A percentile compares a stretch with the other conserved stretches of the same genome.
Evolutionary conservation across 2,113 vertebrate genomes (phyloP).

Genomic region (Cyanoliseus patagonus): DNA sequence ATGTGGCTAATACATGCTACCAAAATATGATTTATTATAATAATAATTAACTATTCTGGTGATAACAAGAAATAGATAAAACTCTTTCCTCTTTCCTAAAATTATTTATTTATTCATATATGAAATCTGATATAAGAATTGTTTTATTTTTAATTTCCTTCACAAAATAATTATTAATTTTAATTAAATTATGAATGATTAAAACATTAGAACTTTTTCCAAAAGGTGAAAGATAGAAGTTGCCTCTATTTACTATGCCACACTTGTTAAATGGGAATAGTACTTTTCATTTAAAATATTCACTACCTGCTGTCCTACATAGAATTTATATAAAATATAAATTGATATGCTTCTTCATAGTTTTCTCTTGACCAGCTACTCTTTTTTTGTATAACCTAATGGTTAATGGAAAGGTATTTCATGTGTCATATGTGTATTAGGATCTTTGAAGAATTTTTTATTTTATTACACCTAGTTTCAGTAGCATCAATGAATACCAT

Average conservation of each 20-base stretch:
- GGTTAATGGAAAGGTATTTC: accelerated
- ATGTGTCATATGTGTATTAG: not conserved
- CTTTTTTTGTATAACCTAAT: not conserved
- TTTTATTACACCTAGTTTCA: not conserved
- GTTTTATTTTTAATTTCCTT: not conserved
- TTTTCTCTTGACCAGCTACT: not conserved
- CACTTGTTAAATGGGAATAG: not conserved
- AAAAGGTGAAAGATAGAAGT: not conserved
- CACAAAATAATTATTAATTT: not conserved
- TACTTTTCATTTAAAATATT: not conserved
- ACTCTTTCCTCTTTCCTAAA: not conserved
- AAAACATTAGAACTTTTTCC: not conserved
- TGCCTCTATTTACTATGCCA: not conserved
- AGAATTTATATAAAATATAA: not conserved
- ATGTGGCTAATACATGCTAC: not conserved
- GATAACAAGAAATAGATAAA: not conserved
- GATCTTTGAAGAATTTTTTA: not conserved
- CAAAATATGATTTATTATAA: not conserved
- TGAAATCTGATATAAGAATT: not conserved
- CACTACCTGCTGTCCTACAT: not conserved
- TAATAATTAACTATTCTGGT: not conserved
- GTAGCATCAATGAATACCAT: not conserved
- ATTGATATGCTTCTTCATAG: not conserved
- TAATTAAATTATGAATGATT: not conserved
- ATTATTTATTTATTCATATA: not conserved